Percentiles rank a stretch among this genome's conserved stretches.
These are phyloP conservation scores for Bombycilla garrulus DNA, from an alignment of 2,113 vertebrate species.

Conservation along the genomic window DNA sequence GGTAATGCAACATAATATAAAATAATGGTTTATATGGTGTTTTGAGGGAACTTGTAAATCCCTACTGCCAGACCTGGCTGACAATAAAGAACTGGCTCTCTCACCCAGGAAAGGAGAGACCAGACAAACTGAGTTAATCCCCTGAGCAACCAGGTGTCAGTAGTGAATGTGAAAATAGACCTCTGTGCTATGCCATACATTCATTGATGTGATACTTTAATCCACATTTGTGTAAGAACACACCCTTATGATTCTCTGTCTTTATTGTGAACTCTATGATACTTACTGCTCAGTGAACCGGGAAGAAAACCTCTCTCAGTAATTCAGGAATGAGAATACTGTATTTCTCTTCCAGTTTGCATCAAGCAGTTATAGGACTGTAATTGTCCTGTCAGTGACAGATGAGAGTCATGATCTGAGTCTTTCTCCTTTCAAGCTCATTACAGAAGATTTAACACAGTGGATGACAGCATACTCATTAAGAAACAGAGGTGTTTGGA, in stretches of 20 bases:
- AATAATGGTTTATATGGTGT: not conserved
- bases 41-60: not conserved
- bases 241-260: not conserved
- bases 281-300: not conserved
- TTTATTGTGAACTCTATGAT: not conserved
- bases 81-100: not conserved
- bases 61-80: not conserved
- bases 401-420: not conserved
- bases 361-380: not conserved
- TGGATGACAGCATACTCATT: conserved; percentile 16
- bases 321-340: not conserved
- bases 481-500: conserved; percentile 4
- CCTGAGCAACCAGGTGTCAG: not conserved
- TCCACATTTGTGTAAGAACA: not conserved
- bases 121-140: not conserved
- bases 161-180: not conserved
- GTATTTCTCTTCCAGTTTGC: not conserved
- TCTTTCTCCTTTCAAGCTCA: not conserved
- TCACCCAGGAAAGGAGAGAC: not conserved
- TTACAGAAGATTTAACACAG: conserved; percentile 54
- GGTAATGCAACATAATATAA: not conserved
- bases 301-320: not conserved
- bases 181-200: not conserved
- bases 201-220: not conserved
- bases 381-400: not conserved